Conservation (phyloP, 2,797 vertebrate genomes). For the Limosa lapponica region DNA sequence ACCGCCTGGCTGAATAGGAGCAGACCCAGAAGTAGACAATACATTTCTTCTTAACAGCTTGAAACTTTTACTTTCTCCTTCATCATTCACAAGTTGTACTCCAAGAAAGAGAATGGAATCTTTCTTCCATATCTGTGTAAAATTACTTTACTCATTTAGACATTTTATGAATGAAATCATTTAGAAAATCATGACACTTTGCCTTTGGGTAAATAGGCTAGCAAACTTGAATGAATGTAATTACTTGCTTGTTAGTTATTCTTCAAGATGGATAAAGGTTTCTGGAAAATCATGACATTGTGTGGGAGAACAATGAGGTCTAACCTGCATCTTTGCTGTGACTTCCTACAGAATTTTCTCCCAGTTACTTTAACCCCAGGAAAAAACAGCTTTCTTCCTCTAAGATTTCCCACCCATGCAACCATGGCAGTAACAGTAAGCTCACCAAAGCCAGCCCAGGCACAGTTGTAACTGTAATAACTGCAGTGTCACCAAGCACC, state of each 20-base stretch:
- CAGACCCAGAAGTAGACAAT: not conserved
- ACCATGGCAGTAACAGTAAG: not conserved
- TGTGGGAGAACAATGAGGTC: not conserved
- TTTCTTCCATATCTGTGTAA: not conserved
- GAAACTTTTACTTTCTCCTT: not conserved
- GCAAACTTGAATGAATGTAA: not conserved
- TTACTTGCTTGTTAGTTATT: conserved; percentile 32
- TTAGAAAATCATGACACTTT: conserved; percentile 8
- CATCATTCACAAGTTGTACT: not conserved
- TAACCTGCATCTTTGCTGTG: not conserved
- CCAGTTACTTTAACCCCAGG: not conserved
- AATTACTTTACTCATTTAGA: not conserved
- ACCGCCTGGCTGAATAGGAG: not conserved
- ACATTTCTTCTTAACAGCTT: not conserved
- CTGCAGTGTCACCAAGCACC: not conserved
- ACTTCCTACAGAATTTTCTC: not conserved
- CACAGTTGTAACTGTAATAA: not conserved
- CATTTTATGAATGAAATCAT: conserved; percentile 23
- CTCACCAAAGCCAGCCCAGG: not conserved
- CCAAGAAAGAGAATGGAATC: not conserved
- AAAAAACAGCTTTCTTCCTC: not conserved
- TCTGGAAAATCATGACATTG: not conserved
- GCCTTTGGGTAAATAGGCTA: conserved; percentile 32
- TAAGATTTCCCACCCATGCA: not conserved
- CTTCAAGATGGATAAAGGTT: conserved; percentile 4